Conservation (phyloP, 2,888 invertebrate genomes). For the Synanthedon vespiformis region DNA sequence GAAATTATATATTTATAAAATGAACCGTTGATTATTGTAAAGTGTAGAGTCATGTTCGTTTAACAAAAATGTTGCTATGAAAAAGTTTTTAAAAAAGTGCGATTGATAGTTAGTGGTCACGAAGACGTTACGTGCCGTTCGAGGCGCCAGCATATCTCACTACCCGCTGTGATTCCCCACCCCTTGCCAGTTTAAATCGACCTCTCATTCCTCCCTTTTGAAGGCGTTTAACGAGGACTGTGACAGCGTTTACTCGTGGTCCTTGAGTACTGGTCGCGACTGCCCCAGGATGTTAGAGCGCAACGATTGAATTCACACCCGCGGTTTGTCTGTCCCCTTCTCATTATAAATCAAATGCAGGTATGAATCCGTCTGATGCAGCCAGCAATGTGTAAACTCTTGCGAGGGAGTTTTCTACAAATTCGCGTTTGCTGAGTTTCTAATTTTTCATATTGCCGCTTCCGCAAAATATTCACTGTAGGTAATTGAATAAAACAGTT, state of each 20-base stretch:
- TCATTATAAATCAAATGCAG: slow-evolving; percentile 68
- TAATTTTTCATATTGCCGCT: slow-evolving; percentile 3
- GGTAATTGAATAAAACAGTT: background rate
- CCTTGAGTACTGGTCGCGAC: slow-evolving; percentile 27
- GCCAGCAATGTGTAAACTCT: slow-evolving; percentile 39
- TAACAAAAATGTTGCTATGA: slow-evolving; percentile 35
- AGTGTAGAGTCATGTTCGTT: slow-evolving; percentile 47
- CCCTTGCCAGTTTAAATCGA: slow-evolving; percentile 33
- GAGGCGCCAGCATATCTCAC: slow-evolving; percentile 53
- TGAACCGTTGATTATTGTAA: slow-evolving; percentile 43
- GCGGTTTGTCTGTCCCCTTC: slow-evolving; percentile 52
- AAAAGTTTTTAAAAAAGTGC: slow-evolving; percentile 44
- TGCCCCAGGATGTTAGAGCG: slow-evolving; percentile 23
- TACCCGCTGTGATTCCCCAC: slow-evolving; percentile 52
- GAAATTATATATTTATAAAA: slow-evolving; percentile 44
- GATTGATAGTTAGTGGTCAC: slow-evolving; percentile 53
- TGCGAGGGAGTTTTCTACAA: slow-evolving; percentile 11
- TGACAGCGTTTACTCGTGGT: slow-evolving; percentile 16
- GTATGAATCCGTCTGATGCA: slow-evolving; percentile 55
- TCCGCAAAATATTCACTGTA: background rate
- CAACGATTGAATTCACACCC: slow-evolving; percentile 58
- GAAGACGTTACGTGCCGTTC: slow-evolving; percentile 44
- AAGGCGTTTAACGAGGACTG: slow-evolving; percentile 9
- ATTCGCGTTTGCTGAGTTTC: slow-evolving; percentile 5
- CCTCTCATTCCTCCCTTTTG: slow-evolving; percentile 12